phyloP scores from a whole-genome alignment of 2,888 invertebrate species.

The Heliothis peltigera region DNA sequence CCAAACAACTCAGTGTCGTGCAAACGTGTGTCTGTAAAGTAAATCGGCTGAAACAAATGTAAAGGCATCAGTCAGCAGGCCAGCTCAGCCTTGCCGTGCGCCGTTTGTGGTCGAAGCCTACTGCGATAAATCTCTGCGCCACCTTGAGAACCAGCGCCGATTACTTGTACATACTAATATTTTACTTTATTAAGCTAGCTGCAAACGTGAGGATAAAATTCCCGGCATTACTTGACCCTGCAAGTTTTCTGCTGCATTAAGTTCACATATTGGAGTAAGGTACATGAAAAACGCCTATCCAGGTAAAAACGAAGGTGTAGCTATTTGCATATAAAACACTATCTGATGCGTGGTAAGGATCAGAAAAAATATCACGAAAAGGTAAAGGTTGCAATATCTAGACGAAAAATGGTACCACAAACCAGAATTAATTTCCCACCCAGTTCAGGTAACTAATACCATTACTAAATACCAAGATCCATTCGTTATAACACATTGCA shows the following conservation, averaged over 20 bases:
- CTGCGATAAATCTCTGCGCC: slow-evolving; percentile 83
- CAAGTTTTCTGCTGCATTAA: too few species aligned
- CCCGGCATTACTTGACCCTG: slow-evolving; percentile 24
- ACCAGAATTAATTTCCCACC: neutral
- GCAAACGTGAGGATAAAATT: slow-evolving; percentile 28
- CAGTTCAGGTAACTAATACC: slow-evolving; percentile 14
- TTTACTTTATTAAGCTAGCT: slow-evolving; percentile 47
- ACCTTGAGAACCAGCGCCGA: slow-evolving; percentile 82
- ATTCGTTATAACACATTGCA: slow-evolving; percentile 50
- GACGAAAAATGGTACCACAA: neutral
- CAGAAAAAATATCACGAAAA: too few species aligned
- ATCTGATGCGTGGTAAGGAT: too few species aligned
- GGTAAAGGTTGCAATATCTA: too few species aligned
- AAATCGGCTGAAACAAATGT: slow-evolving; percentile 89
- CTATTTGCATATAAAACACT: too few species aligned
- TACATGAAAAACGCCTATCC: too few species aligned
- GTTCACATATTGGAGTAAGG: too few species aligned
- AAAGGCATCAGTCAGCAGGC: slow-evolving; percentile 83
- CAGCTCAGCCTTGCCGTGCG: slow-evolving; percentile 57
- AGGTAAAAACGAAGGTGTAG: too few species aligned
- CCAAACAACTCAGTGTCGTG: slow-evolving; percentile 72
- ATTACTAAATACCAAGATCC: slow-evolving; percentile 29
- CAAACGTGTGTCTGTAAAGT: slow-evolving; percentile 81
- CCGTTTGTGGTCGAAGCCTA: slow-evolving; percentile 86
- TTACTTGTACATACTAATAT: slow-evolving; percentile 60